Base-by-base conservation (phyloP, 1,140 invertebrate species). In the Littorina saxatilis region DNA sequence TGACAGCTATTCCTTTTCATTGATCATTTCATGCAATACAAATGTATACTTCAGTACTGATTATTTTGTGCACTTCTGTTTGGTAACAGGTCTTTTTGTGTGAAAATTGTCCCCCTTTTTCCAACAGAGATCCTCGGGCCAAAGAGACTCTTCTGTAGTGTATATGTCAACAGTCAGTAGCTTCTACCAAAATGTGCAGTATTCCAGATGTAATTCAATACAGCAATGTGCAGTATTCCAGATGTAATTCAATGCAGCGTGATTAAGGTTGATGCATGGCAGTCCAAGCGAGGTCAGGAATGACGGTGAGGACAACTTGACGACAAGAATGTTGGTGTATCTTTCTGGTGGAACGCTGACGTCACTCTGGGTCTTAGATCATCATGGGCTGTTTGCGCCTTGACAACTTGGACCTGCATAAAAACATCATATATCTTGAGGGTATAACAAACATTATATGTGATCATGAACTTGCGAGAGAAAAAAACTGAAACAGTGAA, bases 321-420 rank as follows among this genome's bases (percentile, higher is more conserved):
- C n/a, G 29, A 66, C 0, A 11, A 5, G 4, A 13, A 23, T 66
- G 43, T 75, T 2, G 37, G 2, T 68, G 66, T n/a, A 1, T 68
- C 20, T 17, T 4, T 35, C n/a, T 68, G 15, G 29, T 7, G 35
- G 66, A 17, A 32, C 37, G 29, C 4, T 13, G 29, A 47, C 17
- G 32, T 50, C 43, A 70, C 39, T 15, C 13, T 27, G 9, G 37
- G 39, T 37, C 39, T 39, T 72, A 88, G 39, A 87, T 88, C 68
- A 83, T 83, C 58, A 87, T 76, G 50, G 84, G 83, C 75, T 87
- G 85, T 79, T 90, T 90, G 55, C 87, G 80, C 80, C 88, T 84
- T 2, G 88, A 86, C 50, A 90, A 82, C 58, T 89, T 90, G 39
- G 88, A 90, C 73, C 88, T 90, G 81, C n/a, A n/a, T n/a, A n/a